These are phyloP conservation scores for Clepsis dumicolana DNA, from an alignment of 2,888 invertebrate genomes.

Conservation along the genomic window DNA sequence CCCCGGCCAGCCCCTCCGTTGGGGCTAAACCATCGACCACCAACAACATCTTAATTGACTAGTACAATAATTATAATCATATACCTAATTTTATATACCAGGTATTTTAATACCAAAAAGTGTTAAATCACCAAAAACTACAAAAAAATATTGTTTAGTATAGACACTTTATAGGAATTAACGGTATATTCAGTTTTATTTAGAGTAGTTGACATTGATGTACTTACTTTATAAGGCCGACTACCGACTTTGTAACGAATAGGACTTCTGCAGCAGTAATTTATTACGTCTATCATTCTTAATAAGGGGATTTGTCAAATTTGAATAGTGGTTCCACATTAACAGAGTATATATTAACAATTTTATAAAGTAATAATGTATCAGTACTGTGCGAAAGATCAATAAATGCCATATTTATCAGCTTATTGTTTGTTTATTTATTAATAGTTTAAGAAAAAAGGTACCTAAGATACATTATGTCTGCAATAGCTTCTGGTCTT, in stretches of 20 bases:
- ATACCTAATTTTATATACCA: constrained; percentile 42
- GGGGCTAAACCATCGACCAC: constrained; percentile 65
- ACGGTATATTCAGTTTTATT: constrained; percentile 32
- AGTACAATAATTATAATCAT: constrained; percentile 80
- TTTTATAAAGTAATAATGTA: constrained; percentile 13
- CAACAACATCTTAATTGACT: constrained; percentile 55
- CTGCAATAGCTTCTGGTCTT: too few species aligned
- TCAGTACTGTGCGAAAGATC: constrained; percentile 26
- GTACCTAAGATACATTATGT: too few species aligned
- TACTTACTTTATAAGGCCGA: constrained; percentile 7
- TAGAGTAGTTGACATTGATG: constrained; percentile 25
- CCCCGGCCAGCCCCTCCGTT: constrained; percentile 79
- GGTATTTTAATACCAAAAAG: constrained; percentile 41
- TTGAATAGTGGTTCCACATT: constrained; percentile 5
- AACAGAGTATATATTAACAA: not conserved
- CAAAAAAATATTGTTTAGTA: constrained; percentile 42
- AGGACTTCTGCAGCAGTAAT: constrained; percentile 56
- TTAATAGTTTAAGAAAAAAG: not conserved
- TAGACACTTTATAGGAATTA: constrained; percentile 24
- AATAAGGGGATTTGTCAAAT: constrained; percentile 39
- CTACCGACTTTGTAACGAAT: not conserved
- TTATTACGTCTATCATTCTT: constrained; percentile 47
- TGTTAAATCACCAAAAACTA: constrained; percentile 38
- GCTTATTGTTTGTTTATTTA: constrained; percentile 54
- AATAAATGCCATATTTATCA: constrained; percentile 76